phyloP scores from a whole-genome alignment of 2,888 invertebrate species.

The Theristus sp. region DNA sequence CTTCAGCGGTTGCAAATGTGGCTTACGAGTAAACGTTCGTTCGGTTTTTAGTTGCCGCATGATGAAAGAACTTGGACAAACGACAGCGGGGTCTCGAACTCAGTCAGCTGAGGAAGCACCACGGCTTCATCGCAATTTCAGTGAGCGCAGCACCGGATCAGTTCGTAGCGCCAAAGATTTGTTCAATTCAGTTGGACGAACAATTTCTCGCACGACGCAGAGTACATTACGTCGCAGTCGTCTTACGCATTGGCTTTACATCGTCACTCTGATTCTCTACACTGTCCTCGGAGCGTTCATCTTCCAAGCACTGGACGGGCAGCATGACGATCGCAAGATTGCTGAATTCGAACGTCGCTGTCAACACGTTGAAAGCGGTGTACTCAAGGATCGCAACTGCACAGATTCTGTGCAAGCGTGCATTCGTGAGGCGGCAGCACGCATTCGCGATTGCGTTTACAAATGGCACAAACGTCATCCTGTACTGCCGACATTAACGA shows the following conservation, averaged over 20 bases:
- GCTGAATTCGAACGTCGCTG: slow-evolving; percentile 13
- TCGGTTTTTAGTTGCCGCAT: too few relatives aligned
- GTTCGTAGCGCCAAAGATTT: too few relatives aligned
- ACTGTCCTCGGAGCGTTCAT: slow-evolving; percentile 17
- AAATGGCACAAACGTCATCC: slow-evolving; percentile 14
- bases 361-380: slow-evolving; percentile 6
- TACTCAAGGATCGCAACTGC: slow-evolving; percentile 2
- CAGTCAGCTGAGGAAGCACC: too few relatives aligned
- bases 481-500: slow-evolving; percentile 15
- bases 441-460: slow-evolving; percentile 15
- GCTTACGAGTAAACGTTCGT: too few relatives aligned
- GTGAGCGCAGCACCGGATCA: too few relatives aligned
- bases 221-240: slow-evolving; percentile 3
- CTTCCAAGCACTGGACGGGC: slow-evolving; percentile 17
- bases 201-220: neutral
- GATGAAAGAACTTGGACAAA: too few relatives aligned
- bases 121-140: too few relatives aligned
- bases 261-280: slow-evolving; percentile 16
- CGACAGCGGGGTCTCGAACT: too few relatives aligned
- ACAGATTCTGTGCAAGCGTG: neutral
- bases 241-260: slow-evolving; percentile 17
- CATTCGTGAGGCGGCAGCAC: slow-evolving; percentile 3
- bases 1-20: too few relatives aligned
- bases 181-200: too few relatives aligned
- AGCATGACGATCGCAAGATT: slow-evolving; percentile 14